phyloP scores from a whole-genome alignment of 2,797 vertebrate genomes.

The Thalassophryne amazonica region DNA sequence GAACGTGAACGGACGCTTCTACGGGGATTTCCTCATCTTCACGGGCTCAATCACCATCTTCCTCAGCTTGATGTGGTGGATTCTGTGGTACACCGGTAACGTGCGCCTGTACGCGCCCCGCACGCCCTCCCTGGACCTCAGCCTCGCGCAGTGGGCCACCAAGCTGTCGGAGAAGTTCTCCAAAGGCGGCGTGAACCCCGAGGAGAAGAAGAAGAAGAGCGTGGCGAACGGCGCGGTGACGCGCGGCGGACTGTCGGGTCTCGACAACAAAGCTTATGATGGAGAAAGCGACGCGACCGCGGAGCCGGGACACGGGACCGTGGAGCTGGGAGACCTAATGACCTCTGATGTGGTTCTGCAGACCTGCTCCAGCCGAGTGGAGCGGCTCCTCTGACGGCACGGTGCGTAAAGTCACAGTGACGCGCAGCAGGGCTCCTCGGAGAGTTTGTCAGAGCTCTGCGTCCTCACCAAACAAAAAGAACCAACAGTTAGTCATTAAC shows the following conservation, averaged over 20 bases:
- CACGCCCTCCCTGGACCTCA: slow-evolving; percentile 31
- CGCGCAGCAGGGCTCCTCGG: too few species aligned
- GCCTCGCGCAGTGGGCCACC: slow-evolving; percentile 71
- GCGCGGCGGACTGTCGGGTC: slow-evolving; percentile 11
- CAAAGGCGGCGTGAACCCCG: slow-evolving; percentile 32
- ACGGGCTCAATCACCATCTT: slow-evolving; percentile 79
- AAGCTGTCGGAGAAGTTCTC: slow-evolving; percentile 72
- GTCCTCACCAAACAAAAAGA: background rate
- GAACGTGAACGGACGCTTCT: slow-evolving; percentile 64
- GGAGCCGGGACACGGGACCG: slow-evolving; percentile 20
- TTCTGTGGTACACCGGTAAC: slow-evolving; percentile 81
- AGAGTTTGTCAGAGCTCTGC: too few species aligned
- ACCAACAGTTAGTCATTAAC: too few species aligned
- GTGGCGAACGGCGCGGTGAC: background rate
- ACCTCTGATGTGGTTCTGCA: slow-evolving; percentile 30
- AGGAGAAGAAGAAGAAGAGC: slow-evolving; percentile 24
- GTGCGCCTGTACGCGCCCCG: slow-evolving; percentile 44
- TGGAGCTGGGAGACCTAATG: slow-evolving; percentile 62
- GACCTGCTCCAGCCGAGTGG: slow-evolving; percentile 28
- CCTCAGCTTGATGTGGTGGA: slow-evolving; percentile 81
- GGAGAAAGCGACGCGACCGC: slow-evolving; percentile 28
- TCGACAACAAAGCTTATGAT: slow-evolving; percentile 68
- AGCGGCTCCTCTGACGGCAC: slow-evolving; percentile 59
- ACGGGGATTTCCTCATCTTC: slow-evolving; percentile 84
- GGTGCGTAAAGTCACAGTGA: slow-evolving; percentile 26